Conservation (phyloP, 2,888 invertebrate species). For the Protonemura montana region DNA sequence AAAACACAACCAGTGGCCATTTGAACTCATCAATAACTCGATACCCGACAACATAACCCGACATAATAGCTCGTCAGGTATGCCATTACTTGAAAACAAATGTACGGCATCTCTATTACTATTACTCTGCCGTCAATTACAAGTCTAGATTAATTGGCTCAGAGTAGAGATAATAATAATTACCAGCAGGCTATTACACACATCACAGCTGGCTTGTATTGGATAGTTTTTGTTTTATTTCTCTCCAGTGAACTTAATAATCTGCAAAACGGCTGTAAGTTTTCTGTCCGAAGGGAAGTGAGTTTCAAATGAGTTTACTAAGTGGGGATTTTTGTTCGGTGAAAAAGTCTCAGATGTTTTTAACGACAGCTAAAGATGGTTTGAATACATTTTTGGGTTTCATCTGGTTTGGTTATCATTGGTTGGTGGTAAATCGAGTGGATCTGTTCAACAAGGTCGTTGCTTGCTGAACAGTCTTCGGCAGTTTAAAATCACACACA, state of each 20-base stretch:
- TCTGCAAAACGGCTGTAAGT: neutral
- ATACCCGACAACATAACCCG: neutral
- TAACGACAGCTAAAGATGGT: neutral
- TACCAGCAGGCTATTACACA: neutral
- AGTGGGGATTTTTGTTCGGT: neutral
- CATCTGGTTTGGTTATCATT: conserved; percentile 29
- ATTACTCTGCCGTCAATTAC: neutral
- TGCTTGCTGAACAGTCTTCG: too few relatives aligned
- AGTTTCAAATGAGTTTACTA: neutral
- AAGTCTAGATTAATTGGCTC: neutral
- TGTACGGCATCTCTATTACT: neutral
- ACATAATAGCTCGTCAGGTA: neutral
- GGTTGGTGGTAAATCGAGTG: neutral
- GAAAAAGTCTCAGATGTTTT: conserved; percentile 1
- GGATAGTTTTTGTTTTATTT: neutral
- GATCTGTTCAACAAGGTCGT: neutral
- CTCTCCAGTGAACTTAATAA: too few relatives aligned
- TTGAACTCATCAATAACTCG: neutral
- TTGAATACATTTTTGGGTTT: neutral
- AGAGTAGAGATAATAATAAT: neutral
- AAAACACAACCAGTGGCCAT: neutral
- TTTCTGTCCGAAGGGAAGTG: neutral
- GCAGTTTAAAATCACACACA: too few relatives aligned
- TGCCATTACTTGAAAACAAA: neutral
- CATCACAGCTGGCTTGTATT: neutral